These are phyloP conservation scores for Uropetala carovei DNA, from an alignment of 2,888 invertebrate genomes.

Conservation along the genomic window DNA sequence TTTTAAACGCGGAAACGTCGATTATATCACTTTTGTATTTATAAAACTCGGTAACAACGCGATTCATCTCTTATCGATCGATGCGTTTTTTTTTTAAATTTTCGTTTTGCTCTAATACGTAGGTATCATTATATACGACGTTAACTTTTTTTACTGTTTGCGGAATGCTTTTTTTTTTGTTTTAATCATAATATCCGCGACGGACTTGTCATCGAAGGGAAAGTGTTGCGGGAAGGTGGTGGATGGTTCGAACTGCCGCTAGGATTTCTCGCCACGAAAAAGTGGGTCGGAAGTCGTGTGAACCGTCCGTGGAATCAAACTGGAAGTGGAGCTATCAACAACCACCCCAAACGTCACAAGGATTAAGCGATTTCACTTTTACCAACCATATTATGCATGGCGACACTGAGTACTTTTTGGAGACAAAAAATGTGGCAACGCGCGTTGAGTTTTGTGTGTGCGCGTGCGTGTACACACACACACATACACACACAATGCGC, in stretches of 20 bases:
- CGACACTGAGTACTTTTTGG: too few relatives aligned
- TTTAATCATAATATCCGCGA: neutral
- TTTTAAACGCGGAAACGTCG: too few relatives aligned
- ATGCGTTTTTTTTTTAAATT: too few relatives aligned
- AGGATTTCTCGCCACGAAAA: constrained; percentile 24
- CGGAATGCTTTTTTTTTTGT: neutral
- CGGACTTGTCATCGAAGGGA: neutral
- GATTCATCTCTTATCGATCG: too few relatives aligned
- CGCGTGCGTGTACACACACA: too few relatives aligned
- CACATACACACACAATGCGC: too few relatives aligned
- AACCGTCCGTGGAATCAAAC: neutral
- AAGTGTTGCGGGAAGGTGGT: neutral
- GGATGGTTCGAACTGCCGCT: constrained; percentile 17
- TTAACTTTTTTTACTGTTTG: neutral
- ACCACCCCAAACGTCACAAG: neutral
- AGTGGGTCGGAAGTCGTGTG: constrained; percentile 47
- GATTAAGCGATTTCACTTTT: constrained; percentile 22
- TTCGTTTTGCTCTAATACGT: neutral
- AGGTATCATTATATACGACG: neutral
- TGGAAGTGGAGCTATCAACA: neutral
- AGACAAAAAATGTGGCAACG: too few relatives aligned
- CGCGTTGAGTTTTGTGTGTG: too few relatives aligned
- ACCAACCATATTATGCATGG: too few relatives aligned
- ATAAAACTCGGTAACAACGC: too few relatives aligned
- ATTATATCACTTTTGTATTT: too few relatives aligned